A percentile compares a stretch with the other conserved stretches of the same genome.
These are phyloP conservation scores for Strigamia maritima DNA, from an alignment of 2,888 invertebrate species.

Conservation along the genomic window DNA sequence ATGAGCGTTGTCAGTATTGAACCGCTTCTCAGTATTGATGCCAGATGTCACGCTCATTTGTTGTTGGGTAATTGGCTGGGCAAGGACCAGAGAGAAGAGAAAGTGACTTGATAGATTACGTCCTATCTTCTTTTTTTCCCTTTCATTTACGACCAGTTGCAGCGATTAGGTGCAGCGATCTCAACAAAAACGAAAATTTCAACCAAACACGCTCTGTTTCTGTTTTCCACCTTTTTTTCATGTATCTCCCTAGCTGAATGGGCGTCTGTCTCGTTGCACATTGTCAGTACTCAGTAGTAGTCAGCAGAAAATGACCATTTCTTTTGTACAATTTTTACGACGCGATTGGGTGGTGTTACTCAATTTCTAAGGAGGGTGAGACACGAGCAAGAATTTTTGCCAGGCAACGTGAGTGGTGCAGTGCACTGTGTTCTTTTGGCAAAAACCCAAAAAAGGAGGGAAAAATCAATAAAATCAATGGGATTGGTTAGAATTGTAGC, in stretches of 20 bases:
- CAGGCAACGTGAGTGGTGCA: not conserved
- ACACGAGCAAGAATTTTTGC: not conserved
- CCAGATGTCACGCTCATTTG: not conserved
- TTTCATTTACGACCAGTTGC: too few species aligned
- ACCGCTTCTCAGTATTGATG: not conserved
- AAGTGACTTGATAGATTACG: not conserved
- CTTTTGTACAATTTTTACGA: not conserved
- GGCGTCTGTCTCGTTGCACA: not conserved
- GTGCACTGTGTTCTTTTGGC: not conserved
- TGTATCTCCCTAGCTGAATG: not conserved
- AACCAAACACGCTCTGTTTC: not conserved
- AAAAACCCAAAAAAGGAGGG: not conserved
- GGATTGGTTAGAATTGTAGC: not conserved
- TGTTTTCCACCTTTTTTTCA: not conserved
- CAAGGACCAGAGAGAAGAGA: not conserved
- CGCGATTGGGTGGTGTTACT: not conserved
- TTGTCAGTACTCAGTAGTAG: not conserved
- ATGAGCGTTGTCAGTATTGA: too few species aligned
- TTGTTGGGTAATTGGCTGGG: not conserved
- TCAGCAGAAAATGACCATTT: not conserved
- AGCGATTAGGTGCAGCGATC: too few species aligned
- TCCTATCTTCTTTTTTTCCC: not conserved
- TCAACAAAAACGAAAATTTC: not conserved
- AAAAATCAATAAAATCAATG: not conserved
- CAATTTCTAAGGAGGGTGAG: not conserved